Base-by-base conservation (phyloP, 1,140 invertebrate genomes). In the Tribolium madens region DNA sequence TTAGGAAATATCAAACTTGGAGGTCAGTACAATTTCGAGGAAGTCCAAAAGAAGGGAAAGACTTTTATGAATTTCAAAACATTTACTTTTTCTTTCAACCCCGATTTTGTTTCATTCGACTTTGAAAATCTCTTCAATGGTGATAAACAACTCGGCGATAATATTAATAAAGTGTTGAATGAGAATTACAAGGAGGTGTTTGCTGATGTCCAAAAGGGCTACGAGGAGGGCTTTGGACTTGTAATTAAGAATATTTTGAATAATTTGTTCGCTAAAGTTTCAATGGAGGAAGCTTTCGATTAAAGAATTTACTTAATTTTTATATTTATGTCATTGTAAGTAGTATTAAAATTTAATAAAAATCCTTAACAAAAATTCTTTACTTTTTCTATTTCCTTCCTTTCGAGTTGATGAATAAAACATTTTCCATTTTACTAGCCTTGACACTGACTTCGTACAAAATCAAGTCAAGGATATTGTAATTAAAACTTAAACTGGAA, bases 261-360 rank as follows among this genome's bases (percentile, higher is more conserved):
- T 77, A 82, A 83, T 57, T 79, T 87, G 1, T 86, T 89, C 26
- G 73, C 83, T 13, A 89, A 87, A 79, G 73, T 87, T 3, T 86
- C 88, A 4, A 82, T 85, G 17, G 85, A 88, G 57, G 81, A 87
- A 13, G 57, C 12, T 33, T 64, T 64, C 12, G 57, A 64, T 13
- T 64, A 57, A 10, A 42, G 9, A 10, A 9, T 7, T 7, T 42
- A 42, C 5, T 4, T 42, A 42, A 7, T 10, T 42, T 42, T 42
- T 42, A 7, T 42, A 42, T 42, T 0, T 42, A 31, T 42, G 1
- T 3, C 18, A 21, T 26, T 26, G n/a, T n/a, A n/a, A n/a, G n/a
- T n/a, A n/a, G n/a, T n/a, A n/a, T n/a, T n/a, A n/a, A n/a, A n/a
- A n/a, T n/a, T n/a, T n/a, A n/a, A n/a, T n/a, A n/a, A n/a, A n/a